These are phyloP conservation scores for Poecilia wingei DNA, from an alignment of 2,797 vertebrate species.

Conservation along the genomic window DNA sequence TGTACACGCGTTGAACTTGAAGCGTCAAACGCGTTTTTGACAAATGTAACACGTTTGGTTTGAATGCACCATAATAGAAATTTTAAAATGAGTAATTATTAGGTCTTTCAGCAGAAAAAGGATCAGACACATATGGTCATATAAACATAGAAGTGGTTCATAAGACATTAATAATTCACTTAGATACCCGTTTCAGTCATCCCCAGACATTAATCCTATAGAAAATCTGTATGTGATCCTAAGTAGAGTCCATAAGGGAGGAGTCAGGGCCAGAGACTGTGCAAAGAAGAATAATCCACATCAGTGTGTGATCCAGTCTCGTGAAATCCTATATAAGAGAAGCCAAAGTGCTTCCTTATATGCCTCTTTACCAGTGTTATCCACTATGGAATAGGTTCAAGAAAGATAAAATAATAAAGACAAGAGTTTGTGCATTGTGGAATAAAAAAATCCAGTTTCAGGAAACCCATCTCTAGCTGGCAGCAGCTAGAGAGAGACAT, in stretches of 20 bases:
- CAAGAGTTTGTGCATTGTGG: constrained; percentile 16
- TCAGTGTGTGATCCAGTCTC: background rate
- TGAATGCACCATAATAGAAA: background rate
- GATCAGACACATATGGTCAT: background rate
- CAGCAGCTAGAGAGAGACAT: constrained; percentile 19
- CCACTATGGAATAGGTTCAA: background rate
- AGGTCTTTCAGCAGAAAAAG: background rate
- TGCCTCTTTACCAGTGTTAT: background rate
- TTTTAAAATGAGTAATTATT: background rate
- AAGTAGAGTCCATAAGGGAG: background rate
- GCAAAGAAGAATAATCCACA: background rate
- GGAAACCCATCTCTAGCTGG: constrained; percentile 15
- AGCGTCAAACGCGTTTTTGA: no score
- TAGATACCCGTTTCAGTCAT: background rate
- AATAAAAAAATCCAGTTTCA: constrained; percentile 20
- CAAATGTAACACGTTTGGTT: no score
- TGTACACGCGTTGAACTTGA: no score
- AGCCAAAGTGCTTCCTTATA: background rate
- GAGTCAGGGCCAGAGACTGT: background rate
- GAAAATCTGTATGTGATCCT: background rate
- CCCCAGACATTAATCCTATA: background rate
- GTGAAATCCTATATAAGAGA: background rate
- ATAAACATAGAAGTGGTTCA: background rate
- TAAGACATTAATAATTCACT: background rate
- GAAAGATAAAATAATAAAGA: constrained; percentile 31